phyloP scores from a whole-genome alignment of 2,888 invertebrate species.

The Ennomos quercinarius region DNA sequence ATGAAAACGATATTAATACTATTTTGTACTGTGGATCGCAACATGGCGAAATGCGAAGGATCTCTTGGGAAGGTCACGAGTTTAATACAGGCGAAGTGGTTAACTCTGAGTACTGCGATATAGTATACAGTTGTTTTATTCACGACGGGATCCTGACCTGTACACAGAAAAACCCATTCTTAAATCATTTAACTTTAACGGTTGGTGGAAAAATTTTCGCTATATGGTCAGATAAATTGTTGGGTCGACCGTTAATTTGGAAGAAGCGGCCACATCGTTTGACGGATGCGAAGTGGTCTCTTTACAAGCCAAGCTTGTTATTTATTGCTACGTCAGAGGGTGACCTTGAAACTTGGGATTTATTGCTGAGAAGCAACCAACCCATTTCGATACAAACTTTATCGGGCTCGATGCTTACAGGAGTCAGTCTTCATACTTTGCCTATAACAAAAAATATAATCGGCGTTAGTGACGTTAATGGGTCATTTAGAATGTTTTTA shows the following conservation, averaged over 20 bases:
- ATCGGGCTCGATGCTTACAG: constrained; percentile 88
- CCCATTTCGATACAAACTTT: constrained; percentile 88
- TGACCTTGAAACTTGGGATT: constrained; percentile 92
- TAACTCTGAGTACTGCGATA: constrained; percentile 84
- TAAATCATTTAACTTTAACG: constrained; percentile 87
- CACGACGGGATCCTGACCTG: constrained; percentile 90
- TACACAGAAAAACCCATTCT: constrained; percentile 86
- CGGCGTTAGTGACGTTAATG: constrained; percentile 89
- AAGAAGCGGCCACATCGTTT: constrained; percentile 85
- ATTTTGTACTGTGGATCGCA: constrained; percentile 71
- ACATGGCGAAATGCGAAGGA: constrained; percentile 74
- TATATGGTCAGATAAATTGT: constrained; percentile 89
- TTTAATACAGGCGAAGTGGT: constrained; percentile 86
- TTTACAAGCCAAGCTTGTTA: constrained; percentile 89
- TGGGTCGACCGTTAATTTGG: constrained; percentile 88
- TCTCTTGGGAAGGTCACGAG: constrained; percentile 89
- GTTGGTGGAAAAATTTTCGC: constrained; percentile 91
- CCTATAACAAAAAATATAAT: constrained; percentile 85
- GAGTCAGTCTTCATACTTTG: constrained; percentile 85
- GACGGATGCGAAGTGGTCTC: constrained; percentile 91
- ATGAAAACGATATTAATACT: constrained; percentile 60
- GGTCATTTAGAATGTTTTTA: constrained; percentile 87
- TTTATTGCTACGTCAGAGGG: constrained; percentile 91
- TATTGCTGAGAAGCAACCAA: constrained; percentile 88
- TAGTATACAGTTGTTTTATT: constrained; percentile 78